These are phyloP conservation scores for Poeciliopsis presidionis DNA, from an alignment of 2,797 vertebrate genomes.

Conservation along the genomic window DNA sequence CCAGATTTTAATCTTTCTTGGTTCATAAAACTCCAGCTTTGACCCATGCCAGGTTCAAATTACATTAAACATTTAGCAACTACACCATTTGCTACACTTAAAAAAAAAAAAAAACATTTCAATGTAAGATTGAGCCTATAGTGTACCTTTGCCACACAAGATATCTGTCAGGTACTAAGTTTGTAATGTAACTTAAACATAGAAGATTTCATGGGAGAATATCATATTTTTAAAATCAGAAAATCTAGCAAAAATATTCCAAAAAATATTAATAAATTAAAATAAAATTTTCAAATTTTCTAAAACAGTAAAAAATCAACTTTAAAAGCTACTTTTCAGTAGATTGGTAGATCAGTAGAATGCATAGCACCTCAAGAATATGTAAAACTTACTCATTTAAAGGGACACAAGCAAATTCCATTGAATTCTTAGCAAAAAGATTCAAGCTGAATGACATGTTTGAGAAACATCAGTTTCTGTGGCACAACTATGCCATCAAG, in stretches of 20 bases:
- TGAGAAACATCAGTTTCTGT: neutral
- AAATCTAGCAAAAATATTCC: neutral
- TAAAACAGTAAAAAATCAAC: neutral
- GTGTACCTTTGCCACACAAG: neutral
- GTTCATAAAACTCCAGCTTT: neutral
- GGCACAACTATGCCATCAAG: conserved; percentile 8
- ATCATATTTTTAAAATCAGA: neutral
- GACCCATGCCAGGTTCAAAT: neutral
- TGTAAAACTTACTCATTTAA: neutral
- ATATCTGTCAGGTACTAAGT: neutral
- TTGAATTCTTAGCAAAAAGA: neutral
- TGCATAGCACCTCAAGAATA: neutral
- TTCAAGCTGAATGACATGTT: neutral
- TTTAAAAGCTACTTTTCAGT: neutral
- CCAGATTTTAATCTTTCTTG: neutral
- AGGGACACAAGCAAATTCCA: neutral
- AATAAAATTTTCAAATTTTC: neutral
- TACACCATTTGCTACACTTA: neutral
- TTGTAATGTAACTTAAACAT: neutral
- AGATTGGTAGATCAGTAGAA: too few species aligned
- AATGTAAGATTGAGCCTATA: neutral
- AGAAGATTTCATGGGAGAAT: neutral
- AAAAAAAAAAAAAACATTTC: neutral
- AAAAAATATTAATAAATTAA: neutral
- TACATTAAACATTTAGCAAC: neutral